Evolutionary conservation across 2,888 invertebrate species (phyloP).

Genomic region (Chesias legatella): DNA sequence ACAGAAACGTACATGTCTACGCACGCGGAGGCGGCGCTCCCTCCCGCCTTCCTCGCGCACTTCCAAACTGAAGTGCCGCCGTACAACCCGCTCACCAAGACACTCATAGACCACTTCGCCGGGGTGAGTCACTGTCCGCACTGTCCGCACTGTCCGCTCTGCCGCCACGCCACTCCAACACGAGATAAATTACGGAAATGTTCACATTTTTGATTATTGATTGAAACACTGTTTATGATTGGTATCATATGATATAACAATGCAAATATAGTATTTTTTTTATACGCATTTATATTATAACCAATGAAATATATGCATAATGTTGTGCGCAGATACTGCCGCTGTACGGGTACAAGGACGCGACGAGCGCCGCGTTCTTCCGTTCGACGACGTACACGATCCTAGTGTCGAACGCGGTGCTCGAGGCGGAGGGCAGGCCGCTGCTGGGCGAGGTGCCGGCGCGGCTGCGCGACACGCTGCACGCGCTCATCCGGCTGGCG

Average conservation of each 20-base stretch:
- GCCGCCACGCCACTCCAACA: too few species aligned
- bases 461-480: conserved; percentile 87
- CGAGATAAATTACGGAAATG: too few species aligned
- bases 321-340: conserved; percentile 52
- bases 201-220: too few species aligned
- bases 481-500: conserved; percentile 79
- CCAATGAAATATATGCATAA: too few species aligned
- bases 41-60: conserved; percentile 53
- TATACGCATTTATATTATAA: too few species aligned
- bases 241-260: too few species aligned
- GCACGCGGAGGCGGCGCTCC: conserved; percentile 60
- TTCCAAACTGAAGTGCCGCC: conserved; percentile 50
- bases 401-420: conserved; percentile 86
- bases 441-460: conserved; percentile 88
- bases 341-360: conserved; percentile 39
- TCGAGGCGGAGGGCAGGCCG: conserved; percentile 85
- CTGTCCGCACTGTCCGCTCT: not conserved
- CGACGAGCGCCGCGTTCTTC: conserved; percentile 80
- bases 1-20: conserved; percentile 63
- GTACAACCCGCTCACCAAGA: conserved; percentile 74
- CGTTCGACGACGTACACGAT: conserved; percentile 90
- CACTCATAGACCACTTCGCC: conserved; percentile 83
- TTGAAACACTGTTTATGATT: too few species aligned
- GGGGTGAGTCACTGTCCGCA: conserved; percentile 42
- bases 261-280: too few species aligned